Evolutionary conservation across 1,140 invertebrate species (phyloP), one percentile per base, ranked within the genome.

Genomic region (Bombus confusus): DNA sequence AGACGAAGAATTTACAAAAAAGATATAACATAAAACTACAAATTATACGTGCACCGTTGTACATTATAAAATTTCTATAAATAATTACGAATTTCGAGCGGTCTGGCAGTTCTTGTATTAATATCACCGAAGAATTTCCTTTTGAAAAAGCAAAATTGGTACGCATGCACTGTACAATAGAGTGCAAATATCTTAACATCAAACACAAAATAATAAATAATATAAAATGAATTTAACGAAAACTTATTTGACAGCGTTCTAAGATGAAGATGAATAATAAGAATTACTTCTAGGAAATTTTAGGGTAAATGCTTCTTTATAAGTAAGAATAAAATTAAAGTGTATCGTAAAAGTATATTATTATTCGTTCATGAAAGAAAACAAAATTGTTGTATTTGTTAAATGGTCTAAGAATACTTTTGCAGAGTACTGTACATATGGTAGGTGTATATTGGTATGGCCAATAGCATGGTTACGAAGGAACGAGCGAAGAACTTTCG

Each of bases 401-500:
- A n/a, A 62, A n/a, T 13, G 12, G 12, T 62, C 0, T 12, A 62
- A 62, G 28, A n/a, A n/a, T 52, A 52, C 18, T 62, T 62, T 62
- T 62, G 28, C 28, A 62, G 28, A 13, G 59, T n/a, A n/a, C 59
- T 62, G 4, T n/a, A 68, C 15, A 68, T 25, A 37, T 8, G 31
- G 13, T 31, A 66, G 12, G 37, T 28, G 34, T 28, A 28, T 15
- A 72, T 2, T n/a, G 1, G n/a, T 73, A 25, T n/a, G 43, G 12
- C 28, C 9, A 31, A 10, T n/a, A 52, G 39, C 15, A 52, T 28
- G n/a, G 59, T 39, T n/a, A 22, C 39, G 25, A 68, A 37, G 47
- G 15, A 77, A 47, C 72, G 37, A 39, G 22, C 13, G 8, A 66
- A 62, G 62, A 77, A 69, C 37, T 80, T 85, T 85, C 25, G 68